A percentile compares a stretch with the other conserved stretches of the same genome.
Conservation (phyloP, 2,797 vertebrate genomes). For the Setipinna tenuifilis region DNA sequence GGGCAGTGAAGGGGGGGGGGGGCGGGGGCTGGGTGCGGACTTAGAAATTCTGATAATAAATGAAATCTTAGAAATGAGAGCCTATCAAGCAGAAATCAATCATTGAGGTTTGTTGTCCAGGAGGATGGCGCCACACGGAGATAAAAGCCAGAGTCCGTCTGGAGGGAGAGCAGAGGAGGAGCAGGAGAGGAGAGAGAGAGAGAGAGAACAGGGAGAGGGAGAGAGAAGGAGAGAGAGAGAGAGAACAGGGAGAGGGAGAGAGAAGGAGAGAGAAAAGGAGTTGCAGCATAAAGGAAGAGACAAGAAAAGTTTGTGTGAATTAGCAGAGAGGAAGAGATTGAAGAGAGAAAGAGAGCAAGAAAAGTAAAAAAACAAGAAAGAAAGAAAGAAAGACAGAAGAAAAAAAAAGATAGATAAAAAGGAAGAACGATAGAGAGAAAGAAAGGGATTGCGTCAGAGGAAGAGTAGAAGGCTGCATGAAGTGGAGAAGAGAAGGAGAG, state of each 20-base stretch:
- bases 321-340: not conserved
- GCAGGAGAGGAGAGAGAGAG: conserved; percentile 37
- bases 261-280: conserved; percentile 23
- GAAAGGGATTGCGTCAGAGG: not conserved
- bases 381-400: conserved; percentile 17
- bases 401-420: not conserved
- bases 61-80: conserved; percentile 91
- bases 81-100: conserved; percentile 97
- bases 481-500: too few relatives aligned
- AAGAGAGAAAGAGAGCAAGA: not conserved
- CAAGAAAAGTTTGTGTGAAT: too few relatives aligned
- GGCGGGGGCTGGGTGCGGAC: conserved; percentile 56
- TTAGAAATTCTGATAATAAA: conserved; percentile 95
- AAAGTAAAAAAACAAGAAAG: not conserved
- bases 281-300: not conserved
- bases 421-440: not conserved
- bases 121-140: conserved; percentile 92
- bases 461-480: too few relatives aligned
- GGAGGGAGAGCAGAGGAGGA: conserved; percentile 77
- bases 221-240: not conserved
- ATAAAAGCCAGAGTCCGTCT: conserved; percentile 87
- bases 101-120: conserved; percentile 93
- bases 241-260: not conserved
- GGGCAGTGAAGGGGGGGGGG: not conserved
- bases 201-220: conserved; percentile 30